Evolutionary conservation across 2,113 vertebrate genomes (phyloP).

Genomic region (Phalacrocorax brasilianus): DNA sequence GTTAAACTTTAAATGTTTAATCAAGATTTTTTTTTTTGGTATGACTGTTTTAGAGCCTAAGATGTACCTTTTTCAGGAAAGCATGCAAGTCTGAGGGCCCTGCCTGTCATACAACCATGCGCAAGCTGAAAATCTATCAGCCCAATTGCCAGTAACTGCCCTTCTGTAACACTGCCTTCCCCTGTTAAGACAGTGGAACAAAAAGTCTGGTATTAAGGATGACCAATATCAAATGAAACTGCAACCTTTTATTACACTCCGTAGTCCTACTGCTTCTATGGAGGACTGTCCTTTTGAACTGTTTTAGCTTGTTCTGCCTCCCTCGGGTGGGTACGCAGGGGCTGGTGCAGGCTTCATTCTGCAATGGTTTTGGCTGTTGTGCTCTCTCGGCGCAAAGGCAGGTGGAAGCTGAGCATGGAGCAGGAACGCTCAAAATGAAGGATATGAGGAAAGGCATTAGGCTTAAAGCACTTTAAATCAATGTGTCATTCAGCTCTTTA

Average conservation of each 20-base stretch:
- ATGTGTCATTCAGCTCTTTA: background rate
- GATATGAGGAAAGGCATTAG: background rate
- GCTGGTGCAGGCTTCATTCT: background rate
- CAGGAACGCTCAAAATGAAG: background rate
- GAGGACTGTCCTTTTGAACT: background rate
- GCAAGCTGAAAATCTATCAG: background rate
- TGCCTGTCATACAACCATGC: rapidly evolving
- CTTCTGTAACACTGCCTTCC: background rate
- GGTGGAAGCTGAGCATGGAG: background rate
- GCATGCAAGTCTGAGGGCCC: background rate
- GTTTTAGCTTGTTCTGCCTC: background rate
- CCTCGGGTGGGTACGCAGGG: background rate
- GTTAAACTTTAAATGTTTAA: background rate
- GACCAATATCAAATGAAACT: background rate
- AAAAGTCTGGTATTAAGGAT: background rate
- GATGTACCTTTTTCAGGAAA: background rate
- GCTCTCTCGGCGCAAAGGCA: background rate
- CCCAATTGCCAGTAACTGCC: background rate
- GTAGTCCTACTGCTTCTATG: background rate
- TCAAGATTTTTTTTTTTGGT: background rate
- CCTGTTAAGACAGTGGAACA: background rate
- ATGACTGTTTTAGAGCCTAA: background rate
- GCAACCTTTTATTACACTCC: background rate
- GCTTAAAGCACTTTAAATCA: background rate
- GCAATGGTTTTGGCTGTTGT: background rate